Evolutionary conservation across 2,113 vertebrate species (phyloP).

Genomic region (Eleginops maclovinus): DNA sequence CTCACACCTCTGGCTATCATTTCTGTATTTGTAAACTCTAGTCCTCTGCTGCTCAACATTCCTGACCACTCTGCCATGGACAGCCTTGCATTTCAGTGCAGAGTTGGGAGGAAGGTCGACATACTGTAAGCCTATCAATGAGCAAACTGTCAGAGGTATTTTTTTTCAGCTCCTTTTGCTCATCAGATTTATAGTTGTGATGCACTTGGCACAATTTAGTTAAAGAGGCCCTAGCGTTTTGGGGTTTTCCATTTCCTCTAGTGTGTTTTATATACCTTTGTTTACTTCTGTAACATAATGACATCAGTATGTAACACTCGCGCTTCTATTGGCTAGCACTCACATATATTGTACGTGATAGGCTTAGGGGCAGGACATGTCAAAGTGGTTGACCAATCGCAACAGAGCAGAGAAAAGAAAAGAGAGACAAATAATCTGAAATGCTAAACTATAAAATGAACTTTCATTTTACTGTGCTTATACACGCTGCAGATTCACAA

Average conservation of each 20-base stretch:
- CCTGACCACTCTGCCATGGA: conserved; percentile 41
- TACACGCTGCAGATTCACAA: background rate
- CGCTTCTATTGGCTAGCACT: no score
- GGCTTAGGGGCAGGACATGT: no score
- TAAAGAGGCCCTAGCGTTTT: no score
- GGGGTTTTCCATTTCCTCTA: no score
- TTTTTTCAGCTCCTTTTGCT: background rate
- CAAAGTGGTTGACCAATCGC: no score
- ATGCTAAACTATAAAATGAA: background rate
- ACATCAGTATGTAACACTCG: no score
- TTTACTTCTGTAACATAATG: no score
- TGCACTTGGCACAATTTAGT: background rate
- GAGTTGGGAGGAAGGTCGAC: conserved; percentile 42
- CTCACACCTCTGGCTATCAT: conserved; percentile 34
- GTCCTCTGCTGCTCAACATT: conserved; percentile 55
- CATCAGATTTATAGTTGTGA: background rate
- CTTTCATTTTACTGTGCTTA: background rate
- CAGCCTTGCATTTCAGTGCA: conserved; percentile 55
- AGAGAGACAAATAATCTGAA: no score
- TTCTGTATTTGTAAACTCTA: conserved; percentile 45
- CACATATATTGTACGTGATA: no score
- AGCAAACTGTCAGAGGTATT: conserved; percentile 16
- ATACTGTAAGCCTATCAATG: conserved; percentile 38
- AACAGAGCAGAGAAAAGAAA: no score
- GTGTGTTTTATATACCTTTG: no score